Evolutionary conservation across 2,888 invertebrate species (phyloP).

Genomic region (Aphidius colemani): DNA sequence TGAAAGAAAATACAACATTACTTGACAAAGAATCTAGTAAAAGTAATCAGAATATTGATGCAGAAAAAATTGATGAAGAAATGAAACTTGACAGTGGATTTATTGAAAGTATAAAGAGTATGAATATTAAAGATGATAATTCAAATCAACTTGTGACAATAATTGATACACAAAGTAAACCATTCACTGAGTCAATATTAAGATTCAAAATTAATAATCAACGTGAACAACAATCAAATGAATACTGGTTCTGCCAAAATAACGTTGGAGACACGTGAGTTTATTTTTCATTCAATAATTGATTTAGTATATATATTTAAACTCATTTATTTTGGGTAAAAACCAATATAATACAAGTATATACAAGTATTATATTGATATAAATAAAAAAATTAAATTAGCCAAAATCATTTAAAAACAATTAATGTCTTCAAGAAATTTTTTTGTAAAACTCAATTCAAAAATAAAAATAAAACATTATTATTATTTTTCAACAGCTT

Average conservation of each 20-base stretch:
- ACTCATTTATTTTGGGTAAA: background rate
- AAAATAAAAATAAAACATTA: too few species aligned
- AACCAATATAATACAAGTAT: background rate
- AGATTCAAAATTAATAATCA: background rate
- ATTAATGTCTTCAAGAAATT: too few species aligned
- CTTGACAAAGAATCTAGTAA: conserved; percentile 43
- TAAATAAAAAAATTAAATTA: too few species aligned
- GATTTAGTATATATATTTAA: background rate
- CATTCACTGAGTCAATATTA: conserved; percentile 40
- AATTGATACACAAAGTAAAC: conserved; percentile 29
- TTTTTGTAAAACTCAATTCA: too few species aligned
- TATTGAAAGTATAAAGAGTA: conserved; percentile 68
- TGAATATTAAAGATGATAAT: conserved; percentile 62
- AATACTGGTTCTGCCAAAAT: conserved; percentile 75
- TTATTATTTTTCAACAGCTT: too few species aligned
- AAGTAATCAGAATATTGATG: conserved; percentile 34
- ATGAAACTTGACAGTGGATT: conserved; percentile 67
- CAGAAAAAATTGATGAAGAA: conserved; percentile 25
- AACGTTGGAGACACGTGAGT: conserved; percentile 90
- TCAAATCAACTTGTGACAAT: conserved; percentile 45
- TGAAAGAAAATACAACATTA: conserved; percentile 53
- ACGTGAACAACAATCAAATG: conserved; percentile 15
- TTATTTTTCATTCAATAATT: conserved; percentile 16
- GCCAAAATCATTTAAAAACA: too few species aligned
- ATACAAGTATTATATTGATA: background rate